Evolutionary conservation across 1,140 invertebrate species (phyloP).

Genomic region (Pseudomyrmex flavicornis): DNA sequence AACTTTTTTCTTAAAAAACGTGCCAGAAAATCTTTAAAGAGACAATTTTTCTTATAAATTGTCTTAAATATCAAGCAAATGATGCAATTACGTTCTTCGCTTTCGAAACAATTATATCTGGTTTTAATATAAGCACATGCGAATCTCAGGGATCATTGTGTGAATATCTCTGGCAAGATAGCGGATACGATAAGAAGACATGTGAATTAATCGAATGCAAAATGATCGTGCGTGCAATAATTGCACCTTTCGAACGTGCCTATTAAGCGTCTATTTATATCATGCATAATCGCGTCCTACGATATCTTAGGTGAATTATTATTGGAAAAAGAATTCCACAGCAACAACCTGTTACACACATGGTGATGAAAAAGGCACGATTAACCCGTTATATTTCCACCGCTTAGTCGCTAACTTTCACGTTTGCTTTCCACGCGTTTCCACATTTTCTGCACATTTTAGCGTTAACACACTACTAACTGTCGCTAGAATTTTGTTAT

Average conservation of each 20-base stretch:
- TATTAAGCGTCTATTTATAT: constrained; percentile 80
- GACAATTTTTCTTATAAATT: too few relatives aligned
- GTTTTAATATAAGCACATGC: not conserved
- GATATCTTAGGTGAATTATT: constrained; percentile 78
- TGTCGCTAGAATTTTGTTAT: not conserved
- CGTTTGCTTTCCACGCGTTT: constrained; percentile 7
- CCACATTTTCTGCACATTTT: not conserved
- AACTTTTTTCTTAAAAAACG: not conserved
- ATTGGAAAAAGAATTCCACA: constrained; percentile 76
- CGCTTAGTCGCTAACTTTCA: constrained; percentile 17
- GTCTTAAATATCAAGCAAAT: not conserved
- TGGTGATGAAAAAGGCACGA: constrained; percentile 30
- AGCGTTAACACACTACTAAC: constrained; percentile 4
- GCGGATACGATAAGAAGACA: constrained; percentile 1
- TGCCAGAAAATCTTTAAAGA: not conserved
- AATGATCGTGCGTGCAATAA: constrained; percentile 64
- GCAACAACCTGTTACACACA: constrained; percentile 69
- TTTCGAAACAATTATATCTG: constrained; percentile 11
- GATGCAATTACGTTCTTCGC: not conserved
- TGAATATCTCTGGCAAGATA: constrained; percentile 14
- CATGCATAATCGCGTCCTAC: constrained; percentile 72
- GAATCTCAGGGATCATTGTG: constrained; percentile 4
- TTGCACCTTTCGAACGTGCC: constrained; percentile 68
- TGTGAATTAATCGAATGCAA: constrained; percentile 61
- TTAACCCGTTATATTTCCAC: constrained; percentile 6